These are phyloP conservation scores for Oligia latruncula DNA, from an alignment of 2,888 invertebrate species.

Conservation along the genomic window DNA sequence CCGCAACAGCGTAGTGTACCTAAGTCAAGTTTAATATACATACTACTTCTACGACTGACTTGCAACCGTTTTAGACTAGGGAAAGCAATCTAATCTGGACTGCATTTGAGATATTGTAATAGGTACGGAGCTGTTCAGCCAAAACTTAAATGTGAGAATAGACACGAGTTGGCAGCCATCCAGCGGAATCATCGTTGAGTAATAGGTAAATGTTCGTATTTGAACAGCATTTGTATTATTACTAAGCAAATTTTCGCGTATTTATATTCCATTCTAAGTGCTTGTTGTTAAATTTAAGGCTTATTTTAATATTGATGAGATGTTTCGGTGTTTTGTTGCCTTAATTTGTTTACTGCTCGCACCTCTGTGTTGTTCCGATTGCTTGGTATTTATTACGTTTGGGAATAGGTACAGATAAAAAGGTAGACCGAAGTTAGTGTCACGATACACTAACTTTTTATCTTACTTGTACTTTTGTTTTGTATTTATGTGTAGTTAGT, in stretches of 20 bases:
- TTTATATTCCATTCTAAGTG: constrained; percentile 67
- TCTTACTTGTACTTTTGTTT: not conserved
- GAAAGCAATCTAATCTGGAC: constrained; percentile 55
- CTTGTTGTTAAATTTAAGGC: constrained; percentile 48
- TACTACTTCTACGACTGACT: constrained; percentile 17
- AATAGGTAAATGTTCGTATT: constrained; percentile 78
- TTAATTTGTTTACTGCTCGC: constrained; percentile 19
- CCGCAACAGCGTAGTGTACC: not conserved
- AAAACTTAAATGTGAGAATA: constrained; percentile 69
- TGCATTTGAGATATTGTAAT: constrained; percentile 62
- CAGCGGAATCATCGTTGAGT: constrained; percentile 80
- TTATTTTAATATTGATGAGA: constrained; percentile 53
- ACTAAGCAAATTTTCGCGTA: constrained; percentile 72
- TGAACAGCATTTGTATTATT: constrained; percentile 77
- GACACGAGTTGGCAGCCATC: constrained; percentile 74
- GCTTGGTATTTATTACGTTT: not conserved
- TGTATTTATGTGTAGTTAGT: too few species aligned
- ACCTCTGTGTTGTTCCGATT: constrained; percentile 7
- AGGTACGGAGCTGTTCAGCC: constrained; percentile 58
- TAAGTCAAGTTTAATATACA: constrained; percentile 4
- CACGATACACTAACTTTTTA: not conserved
- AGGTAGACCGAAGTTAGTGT: not conserved
- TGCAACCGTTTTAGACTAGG: constrained; percentile 36
- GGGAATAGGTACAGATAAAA: not conserved
- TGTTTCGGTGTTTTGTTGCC: constrained; percentile 22